A percentile compares a stretch with the other conserved stretches of the same genome.
Evolutionary conservation across 2,888 invertebrate genomes (phyloP).

Genomic region (Lomographa bimaculata): DNA sequence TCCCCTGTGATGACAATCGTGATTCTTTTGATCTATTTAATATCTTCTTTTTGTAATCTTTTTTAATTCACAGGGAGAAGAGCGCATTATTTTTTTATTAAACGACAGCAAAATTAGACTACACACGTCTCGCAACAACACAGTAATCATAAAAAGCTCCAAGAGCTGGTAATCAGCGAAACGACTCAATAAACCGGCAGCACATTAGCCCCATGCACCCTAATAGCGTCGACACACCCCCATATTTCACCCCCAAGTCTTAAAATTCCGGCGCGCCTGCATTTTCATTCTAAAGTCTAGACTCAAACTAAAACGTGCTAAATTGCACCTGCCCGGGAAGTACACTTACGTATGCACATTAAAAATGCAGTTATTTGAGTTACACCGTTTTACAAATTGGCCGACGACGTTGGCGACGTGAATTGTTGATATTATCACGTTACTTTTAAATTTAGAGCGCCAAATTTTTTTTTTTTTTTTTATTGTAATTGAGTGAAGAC

Average conservation of each 20-base stretch:
- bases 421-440: constrained; percentile 10
- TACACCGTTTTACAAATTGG: constrained; percentile 25
- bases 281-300: constrained; percentile 44
- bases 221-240: constrained; percentile 31
- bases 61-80: too few relatives aligned
- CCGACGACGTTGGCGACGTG: constrained; percentile 12
- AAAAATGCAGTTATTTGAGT: constrained; percentile 44
- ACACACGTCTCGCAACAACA: too few relatives aligned
- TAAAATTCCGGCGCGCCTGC: constrained; percentile 47
- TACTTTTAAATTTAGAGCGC: constrained; percentile 5
- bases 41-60: too few relatives aligned
- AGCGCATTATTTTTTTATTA: too few relatives aligned
- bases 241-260: constrained; percentile 42
- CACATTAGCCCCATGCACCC: constrained; percentile 25
- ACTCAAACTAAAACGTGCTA: constrained; percentile 36
- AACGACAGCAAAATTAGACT: too few relatives aligned
- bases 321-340: constrained; percentile 40
- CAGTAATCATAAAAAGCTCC: constrained; percentile 10
- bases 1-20: too few relatives aligned
- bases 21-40: too few relatives aligned
- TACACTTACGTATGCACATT: constrained; percentile 40
- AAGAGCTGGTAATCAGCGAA: constrained; percentile 17
- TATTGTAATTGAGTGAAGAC: too few relatives aligned
- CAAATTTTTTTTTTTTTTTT: too few relatives aligned
- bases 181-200: constrained; percentile 20